Conservation (phyloP, 2,113 vertebrate genomes). For the Notothenia rossii region DNA sequence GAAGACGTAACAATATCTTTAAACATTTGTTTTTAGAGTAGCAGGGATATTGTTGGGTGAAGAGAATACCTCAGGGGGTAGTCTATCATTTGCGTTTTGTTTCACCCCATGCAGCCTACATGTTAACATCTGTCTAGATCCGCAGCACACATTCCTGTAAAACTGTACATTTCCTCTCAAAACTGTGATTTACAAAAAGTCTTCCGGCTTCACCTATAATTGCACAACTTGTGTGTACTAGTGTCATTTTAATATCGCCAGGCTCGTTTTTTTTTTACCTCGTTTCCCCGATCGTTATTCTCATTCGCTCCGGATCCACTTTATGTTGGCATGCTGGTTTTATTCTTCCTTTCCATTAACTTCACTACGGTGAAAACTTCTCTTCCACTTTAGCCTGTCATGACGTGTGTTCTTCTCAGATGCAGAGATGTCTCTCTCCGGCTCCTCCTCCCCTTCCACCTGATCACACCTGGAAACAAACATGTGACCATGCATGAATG, state of each 20-base stretch:
- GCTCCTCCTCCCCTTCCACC: slow-evolving; percentile 63
- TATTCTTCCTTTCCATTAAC: slow-evolving; percentile 24
- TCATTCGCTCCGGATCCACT: slow-evolving; percentile 21
- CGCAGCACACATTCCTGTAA: slow-evolving; percentile 51
- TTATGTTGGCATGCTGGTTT: slow-evolving; percentile 32
- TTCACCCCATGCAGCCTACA: neutral
- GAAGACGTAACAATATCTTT: neutral
- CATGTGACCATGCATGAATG: neutral
- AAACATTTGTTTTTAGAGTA: neutral
- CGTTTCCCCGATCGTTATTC: neutral
- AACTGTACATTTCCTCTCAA: slow-evolving; percentile 23
- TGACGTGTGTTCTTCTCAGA: slow-evolving; percentile 38
- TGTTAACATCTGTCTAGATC: slow-evolving; percentile 42
- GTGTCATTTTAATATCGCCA: neutral
- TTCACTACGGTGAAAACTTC: slow-evolving; percentile 11
- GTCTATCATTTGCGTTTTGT: neutral
- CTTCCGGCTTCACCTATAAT: neutral
- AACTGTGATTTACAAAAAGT: neutral
- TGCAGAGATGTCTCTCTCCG: neutral
- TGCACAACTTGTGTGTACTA: neutral
- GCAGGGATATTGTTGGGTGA: neutral
- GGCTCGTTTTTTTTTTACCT: slow-evolving; percentile 30
- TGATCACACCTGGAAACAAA: slow-evolving; percentile 58
- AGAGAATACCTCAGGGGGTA: neutral
- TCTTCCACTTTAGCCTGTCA: slow-evolving; percentile 41